Percentiles rank a stretch among this genome's conserved stretches.
These are phyloP conservation scores for Drosophila stalkeri DNA, from an alignment of 2,888 invertebrate species.

Conservation along the genomic window DNA sequence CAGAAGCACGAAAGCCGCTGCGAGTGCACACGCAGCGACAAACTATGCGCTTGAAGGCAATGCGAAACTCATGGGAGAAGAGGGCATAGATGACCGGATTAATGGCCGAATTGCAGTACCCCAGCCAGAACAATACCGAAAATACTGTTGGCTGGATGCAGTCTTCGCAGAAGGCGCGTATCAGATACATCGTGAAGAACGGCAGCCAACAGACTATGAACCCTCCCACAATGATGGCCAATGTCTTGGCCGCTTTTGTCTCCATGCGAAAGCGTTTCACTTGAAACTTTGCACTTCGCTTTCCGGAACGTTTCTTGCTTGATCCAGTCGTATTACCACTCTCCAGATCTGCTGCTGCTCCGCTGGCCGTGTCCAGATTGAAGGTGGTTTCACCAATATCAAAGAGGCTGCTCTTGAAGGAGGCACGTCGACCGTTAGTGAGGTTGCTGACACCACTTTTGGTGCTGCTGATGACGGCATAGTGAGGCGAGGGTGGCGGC, in stretches of 20 bases:
- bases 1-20: slow-evolving; percentile 85
- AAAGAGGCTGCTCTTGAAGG: slow-evolving; percentile 82
- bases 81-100: slow-evolving; percentile 98
- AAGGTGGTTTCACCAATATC: slow-evolving; percentile 84
- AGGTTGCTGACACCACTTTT: slow-evolving; percentile 55
- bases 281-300: slow-evolving; percentile 94
- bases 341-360: slow-evolving; percentile 53
- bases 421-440: slow-evolving; percentile 78
- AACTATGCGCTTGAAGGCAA: slow-evolving; percentile 96
- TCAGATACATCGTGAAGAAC: slow-evolving; percentile 97
- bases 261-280: slow-evolving; percentile 97
- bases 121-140: slow-evolving; percentile 97
- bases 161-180: slow-evolving; percentile 93
- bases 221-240: slow-evolving; percentile 98
- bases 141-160: slow-evolving; percentile 95
- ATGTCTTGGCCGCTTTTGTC: slow-evolving; percentile 97
- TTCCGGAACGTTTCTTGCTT: slow-evolving; percentile 90
- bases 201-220: slow-evolving; percentile 99
- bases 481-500: slow-evolving; percentile 66
- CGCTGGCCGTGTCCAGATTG: slow-evolving; percentile 69
- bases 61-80: slow-evolving; percentile 97
- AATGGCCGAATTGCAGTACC: slow-evolving; percentile 98
- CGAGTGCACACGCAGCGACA: slow-evolving; percentile 92
- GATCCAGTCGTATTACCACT: slow-evolving; percentile 68
- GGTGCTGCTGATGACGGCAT: slow-evolving; percentile 70